Percentiles rank a stretch among this genome's conserved stretches.
Conservation (phyloP, 92 coral and sea anemone genomes). For the Metridium senile region DNA sequence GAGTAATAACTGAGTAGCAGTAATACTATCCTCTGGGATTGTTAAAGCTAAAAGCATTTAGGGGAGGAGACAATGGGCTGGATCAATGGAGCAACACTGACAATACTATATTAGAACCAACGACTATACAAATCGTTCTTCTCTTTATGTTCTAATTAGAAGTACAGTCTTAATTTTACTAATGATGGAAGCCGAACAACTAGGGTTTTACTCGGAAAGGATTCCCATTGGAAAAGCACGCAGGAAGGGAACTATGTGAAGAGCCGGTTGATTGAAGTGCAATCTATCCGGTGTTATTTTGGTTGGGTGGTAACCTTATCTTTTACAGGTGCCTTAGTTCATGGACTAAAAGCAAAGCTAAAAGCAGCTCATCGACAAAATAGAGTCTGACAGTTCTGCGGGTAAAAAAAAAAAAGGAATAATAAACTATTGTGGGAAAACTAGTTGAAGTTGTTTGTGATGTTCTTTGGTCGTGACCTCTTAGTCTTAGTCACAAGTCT, state of each 20-base stretch:
- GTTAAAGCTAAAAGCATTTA: constrained; percentile 26
- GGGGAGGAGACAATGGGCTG: constrained; percentile 20
- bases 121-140: constrained; percentile 7
- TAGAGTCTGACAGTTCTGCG: constrained; percentile 32
- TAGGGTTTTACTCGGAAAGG: neutral
- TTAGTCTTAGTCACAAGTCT: too few species aligned
- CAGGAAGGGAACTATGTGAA: constrained; percentile 30
- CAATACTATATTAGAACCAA: constrained; percentile 3
- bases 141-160: constrained; percentile 15
- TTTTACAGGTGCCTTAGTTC: constrained; percentile 35
- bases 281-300: constrained; percentile 39
- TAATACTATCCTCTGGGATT: constrained; percentile 28
- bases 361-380: constrained; percentile 4
- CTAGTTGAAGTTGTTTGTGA: neutral
- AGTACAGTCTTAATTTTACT: neutral
- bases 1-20: constrained; percentile 12
- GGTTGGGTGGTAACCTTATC: constrained; percentile 7
- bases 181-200: neutral
- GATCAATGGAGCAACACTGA: constrained; percentile 15
- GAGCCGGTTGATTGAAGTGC: constrained; percentile 21
- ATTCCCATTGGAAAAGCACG: neutral
- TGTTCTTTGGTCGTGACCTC: neutral
- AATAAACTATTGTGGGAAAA: constrained; percentile 10
- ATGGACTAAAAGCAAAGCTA: constrained; percentile 29
- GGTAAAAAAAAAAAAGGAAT: constrained; percentile 9